Conservation (phyloP, 2,113 vertebrate genomes). For the Poicephalus gulielmi region DNA sequence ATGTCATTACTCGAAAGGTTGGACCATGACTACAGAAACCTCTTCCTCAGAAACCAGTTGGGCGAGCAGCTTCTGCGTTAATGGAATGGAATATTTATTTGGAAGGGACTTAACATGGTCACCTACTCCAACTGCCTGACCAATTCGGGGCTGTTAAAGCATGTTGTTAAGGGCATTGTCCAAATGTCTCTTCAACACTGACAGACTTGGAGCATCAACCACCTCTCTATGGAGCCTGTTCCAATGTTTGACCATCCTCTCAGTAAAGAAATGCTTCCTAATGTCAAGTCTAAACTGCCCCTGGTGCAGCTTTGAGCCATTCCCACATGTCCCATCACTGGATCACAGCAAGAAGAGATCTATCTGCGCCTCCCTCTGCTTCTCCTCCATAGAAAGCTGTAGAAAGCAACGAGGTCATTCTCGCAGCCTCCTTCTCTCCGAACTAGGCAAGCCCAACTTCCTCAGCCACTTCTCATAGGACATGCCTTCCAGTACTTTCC, state of each 20-base stretch:
- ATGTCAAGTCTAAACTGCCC: background rate
- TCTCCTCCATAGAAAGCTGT: background rate
- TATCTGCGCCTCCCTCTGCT: rapidly evolving
- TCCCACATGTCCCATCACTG: background rate
- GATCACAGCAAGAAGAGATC: background rate
- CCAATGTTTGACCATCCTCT: background rate
- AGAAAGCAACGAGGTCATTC: background rate
- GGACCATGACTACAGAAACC: background rate
- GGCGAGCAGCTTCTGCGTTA: background rate
- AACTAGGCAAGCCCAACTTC: background rate
- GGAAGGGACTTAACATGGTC: too few species aligned
- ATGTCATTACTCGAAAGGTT: background rate
- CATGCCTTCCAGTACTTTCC: background rate
- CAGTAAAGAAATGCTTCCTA: background rate
- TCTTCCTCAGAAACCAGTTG: background rate
- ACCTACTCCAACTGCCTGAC: background rate
- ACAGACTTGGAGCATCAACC: background rate
- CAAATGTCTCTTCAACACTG: background rate
- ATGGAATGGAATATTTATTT: background rate
- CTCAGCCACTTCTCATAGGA: background rate
- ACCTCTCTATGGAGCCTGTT: background rate
- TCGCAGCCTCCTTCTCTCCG: background rate
- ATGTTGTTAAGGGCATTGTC: background rate
- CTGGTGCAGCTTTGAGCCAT: background rate
- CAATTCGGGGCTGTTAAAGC: background rate